Percentiles rank a stretch among this genome's conserved stretches.
Conservation (phyloP, 2,888 invertebrate genomes). For the Acleris literana region DNA sequence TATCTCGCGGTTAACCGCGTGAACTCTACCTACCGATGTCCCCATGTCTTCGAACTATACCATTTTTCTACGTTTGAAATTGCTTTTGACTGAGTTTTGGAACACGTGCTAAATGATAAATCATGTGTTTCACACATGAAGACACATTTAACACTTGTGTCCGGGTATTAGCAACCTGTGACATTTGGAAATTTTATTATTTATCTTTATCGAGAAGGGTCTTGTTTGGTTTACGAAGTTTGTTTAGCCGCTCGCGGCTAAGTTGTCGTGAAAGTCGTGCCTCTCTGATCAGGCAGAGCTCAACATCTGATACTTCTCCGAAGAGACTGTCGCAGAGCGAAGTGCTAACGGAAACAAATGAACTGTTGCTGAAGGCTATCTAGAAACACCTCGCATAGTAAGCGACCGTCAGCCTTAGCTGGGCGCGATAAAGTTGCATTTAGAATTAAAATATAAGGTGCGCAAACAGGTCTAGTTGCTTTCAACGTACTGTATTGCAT, state of each 20-base stretch:
- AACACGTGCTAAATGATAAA: constrained; percentile 50
- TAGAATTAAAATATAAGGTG: constrained; percentile 53
- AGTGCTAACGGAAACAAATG: constrained; percentile 79
- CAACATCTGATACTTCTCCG: constrained; percentile 72
- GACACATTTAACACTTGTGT: constrained; percentile 53
- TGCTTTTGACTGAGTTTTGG: constrained; percentile 22
- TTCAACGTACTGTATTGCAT: constrained; percentile 71
- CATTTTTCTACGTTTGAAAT: constrained; percentile 11
- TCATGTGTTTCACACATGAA: constrained; percentile 59
- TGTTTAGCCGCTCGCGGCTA: constrained; percentile 52
- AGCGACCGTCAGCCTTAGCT: constrained; percentile 46
- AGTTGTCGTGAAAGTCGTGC: constrained; percentile 60
- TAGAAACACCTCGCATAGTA: constrained; percentile 46
- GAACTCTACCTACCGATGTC: constrained; percentile 15
- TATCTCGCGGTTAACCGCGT: constrained; percentile 39
- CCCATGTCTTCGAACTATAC: constrained; percentile 15
- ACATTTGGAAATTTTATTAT: constrained; percentile 50
- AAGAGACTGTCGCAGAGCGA: constrained; percentile 62
- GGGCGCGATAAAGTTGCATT: constrained; percentile 48
- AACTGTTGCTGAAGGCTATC: constrained; percentile 73
- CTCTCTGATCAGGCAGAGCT: constrained; percentile 67
- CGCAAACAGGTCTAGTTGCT: constrained; percentile 73
- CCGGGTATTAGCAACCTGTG: constrained; percentile 34
- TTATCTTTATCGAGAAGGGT: constrained; percentile 50
- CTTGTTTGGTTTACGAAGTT: constrained; percentile 50